Conservation (phyloP, 2,888 invertebrate species). For the Pemphredon lugubris region DNA sequence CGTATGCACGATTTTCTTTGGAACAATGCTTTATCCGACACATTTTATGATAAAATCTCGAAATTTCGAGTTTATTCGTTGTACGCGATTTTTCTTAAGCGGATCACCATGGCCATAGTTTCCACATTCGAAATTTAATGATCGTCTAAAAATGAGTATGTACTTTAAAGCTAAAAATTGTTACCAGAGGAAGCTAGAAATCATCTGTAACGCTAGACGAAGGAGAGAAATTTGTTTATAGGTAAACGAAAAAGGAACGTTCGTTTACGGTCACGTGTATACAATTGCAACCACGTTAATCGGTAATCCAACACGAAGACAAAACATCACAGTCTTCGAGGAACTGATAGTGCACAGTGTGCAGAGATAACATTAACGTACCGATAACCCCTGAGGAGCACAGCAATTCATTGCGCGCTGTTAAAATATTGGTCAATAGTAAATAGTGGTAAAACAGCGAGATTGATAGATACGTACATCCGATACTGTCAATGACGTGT, state of each 20-base stretch:
- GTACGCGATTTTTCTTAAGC: no score
- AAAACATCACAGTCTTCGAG: constrained; percentile 57
- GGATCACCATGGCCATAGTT: no score
- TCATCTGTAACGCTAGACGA: not conserved
- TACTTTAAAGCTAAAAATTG: no score
- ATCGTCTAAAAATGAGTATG: no score
- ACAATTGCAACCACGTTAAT: constrained; percentile 26
- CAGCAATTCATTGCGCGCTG: constrained; percentile 38
- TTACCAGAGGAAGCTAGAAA: no score
- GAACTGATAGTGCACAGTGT: constrained; percentile 51
- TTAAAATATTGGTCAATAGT: constrained; percentile 36
- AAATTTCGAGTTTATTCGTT: no score
- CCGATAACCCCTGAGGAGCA: constrained; percentile 55
- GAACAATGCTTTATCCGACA: no score
- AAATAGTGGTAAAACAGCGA: constrained; percentile 25
- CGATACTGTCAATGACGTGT: not conserved
- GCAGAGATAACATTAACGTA: constrained; percentile 45
- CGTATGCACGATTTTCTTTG: no score
- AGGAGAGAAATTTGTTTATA: not conserved
- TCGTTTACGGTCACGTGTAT: constrained; percentile 44
- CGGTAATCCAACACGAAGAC: constrained; percentile 56
- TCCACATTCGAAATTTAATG: no score
- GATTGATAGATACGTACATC: constrained; percentile 12
- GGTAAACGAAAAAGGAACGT: not conserved
- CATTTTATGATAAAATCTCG: no score